These are phyloP conservation scores for Peromyscus melanophrys DNA, from an alignment of 2,797 vertebrate species.

Conservation along the genomic window DNA sequence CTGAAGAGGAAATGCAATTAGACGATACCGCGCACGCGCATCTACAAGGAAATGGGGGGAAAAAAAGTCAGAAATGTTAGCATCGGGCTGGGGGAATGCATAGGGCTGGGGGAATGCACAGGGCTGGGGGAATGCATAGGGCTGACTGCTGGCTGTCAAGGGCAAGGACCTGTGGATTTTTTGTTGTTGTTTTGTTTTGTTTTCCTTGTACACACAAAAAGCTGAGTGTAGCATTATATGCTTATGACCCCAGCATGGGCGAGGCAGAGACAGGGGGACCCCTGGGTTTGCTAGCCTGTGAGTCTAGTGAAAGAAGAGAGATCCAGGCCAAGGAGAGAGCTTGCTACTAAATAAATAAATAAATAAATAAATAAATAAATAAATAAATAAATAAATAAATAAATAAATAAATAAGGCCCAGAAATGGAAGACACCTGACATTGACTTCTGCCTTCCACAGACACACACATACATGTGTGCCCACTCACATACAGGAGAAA, in stretches of 20 bases:
- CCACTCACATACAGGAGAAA: background rate
- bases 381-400: too few species aligned
- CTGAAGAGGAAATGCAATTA: background rate
- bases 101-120: too few species aligned
- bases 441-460: background rate
- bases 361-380: too few species aligned
- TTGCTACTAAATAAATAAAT: background rate
- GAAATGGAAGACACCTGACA: background rate
- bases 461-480: background rate
- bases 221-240: too few species aligned
- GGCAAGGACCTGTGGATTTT: background rate
- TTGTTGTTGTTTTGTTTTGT: background rate
- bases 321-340: background rate
- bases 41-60: constrained; percentile 13
- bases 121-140: too few species aligned
- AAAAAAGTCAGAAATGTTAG: background rate
- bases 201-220: background rate
- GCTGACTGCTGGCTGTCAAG: background rate
- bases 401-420: background rate
- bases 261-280: background rate
- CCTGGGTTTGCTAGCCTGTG: background rate
- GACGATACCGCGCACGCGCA: background rate
- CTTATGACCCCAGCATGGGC: background rate
- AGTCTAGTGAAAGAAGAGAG: background rate
- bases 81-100: too few species aligned